Evolutionary conservation across 2,797 vertebrate genomes (phyloP).

Genomic region (Sciurus carolinensis): DNA sequence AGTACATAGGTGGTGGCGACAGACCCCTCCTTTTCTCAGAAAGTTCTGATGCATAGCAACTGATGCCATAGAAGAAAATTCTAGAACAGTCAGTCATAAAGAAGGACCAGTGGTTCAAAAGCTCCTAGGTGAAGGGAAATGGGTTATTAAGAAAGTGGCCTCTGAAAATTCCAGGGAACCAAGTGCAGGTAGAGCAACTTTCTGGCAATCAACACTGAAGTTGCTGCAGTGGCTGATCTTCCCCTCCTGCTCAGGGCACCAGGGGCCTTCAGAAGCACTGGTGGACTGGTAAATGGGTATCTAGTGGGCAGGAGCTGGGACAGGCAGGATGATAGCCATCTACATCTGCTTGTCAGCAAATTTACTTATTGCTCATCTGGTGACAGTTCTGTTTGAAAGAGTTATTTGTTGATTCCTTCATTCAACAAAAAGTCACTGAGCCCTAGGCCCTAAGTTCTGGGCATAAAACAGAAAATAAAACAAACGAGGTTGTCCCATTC

Average conservation of each 20-base stretch:
- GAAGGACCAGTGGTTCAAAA: not conserved
- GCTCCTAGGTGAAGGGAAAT: not conserved
- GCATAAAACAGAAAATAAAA: not conserved
- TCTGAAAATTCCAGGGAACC: not conserved
- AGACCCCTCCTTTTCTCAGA: not conserved
- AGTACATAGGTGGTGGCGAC: not conserved
- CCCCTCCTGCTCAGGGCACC: rapidly evolving
- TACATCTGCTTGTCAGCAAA: not conserved
- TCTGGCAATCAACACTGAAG: not conserved
- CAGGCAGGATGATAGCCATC: not conserved
- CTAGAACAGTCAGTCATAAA: conserved; percentile 54
- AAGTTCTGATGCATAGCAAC: conserved; percentile 39
- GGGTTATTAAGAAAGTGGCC: not conserved
- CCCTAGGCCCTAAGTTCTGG: not conserved
- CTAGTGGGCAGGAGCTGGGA: not conserved
- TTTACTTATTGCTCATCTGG: not conserved
- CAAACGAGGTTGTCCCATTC: not conserved
- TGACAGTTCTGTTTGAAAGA: not conserved
- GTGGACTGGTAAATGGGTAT: not conserved
- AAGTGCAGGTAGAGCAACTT: not conserved
- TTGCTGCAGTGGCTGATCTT: not conserved
- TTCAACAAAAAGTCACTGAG: not conserved
- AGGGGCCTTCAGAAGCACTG: not conserved
- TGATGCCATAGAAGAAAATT: conserved; percentile 80
- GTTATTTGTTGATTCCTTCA: not conserved